phyloP scores from a whole-genome alignment of 2,113 vertebrate species.

The Elephas maximus region DNA sequence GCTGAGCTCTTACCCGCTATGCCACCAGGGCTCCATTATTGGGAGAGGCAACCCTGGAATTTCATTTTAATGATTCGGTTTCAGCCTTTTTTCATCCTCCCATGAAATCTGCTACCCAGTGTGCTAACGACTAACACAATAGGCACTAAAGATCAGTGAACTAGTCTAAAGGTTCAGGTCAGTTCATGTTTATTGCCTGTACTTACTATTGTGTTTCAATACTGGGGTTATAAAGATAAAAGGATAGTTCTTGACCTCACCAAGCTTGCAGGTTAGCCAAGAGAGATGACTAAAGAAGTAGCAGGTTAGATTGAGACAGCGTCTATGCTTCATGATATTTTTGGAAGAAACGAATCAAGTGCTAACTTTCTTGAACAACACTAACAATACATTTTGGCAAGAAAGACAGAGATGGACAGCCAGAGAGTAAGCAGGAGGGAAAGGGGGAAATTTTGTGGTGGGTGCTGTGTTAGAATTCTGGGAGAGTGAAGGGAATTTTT shows the following conservation, averaged over 20 bases:
- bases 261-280: neutral
- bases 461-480: neutral
- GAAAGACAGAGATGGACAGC: neutral
- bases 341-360: neutral
- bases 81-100: neutral
- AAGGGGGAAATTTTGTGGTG: neutral
- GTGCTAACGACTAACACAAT: neutral
- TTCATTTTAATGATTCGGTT: neutral
- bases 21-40: no score
- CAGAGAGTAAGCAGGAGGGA: neutral
- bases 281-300: neutral
- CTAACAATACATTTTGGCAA: neutral
- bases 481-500: neutral
- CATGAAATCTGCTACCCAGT: neutral
- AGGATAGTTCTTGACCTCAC: neutral
- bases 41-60: neutral
- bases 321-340: neutral
- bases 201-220: neutral
- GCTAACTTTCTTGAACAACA: neutral
- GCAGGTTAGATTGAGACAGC: neutral
- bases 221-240: neutral
- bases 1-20: no score
- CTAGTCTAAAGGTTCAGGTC: neutral
- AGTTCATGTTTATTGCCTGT: neutral
- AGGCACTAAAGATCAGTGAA: neutral